These are phyloP conservation scores for Apamea epomidion DNA, from an alignment of 2,888 invertebrate genomes.

Conservation along the genomic window DNA sequence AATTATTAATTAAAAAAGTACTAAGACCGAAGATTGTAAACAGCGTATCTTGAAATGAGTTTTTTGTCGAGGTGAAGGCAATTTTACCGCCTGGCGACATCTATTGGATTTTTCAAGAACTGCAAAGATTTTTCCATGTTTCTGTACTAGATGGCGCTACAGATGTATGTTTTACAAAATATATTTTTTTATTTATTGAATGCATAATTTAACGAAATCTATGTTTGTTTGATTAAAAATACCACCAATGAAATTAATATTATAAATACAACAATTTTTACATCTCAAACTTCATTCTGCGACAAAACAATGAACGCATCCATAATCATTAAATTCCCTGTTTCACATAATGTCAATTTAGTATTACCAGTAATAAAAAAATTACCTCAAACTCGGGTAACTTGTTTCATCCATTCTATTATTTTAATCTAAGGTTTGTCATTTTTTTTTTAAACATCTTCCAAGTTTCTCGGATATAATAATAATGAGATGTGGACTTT, in stretches of 20 bases:
- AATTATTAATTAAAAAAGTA: slow-evolving; percentile 61
- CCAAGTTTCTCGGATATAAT: neutral
- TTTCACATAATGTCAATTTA: slow-evolving; percentile 71
- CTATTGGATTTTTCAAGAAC: slow-evolving; percentile 9
- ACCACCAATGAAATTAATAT: too few species aligned
- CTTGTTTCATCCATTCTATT: neutral
- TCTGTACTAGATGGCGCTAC: slow-evolving; percentile 32
- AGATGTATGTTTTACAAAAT: neutral
- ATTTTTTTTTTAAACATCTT: neutral
- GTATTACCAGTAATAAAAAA: slow-evolving; percentile 50
- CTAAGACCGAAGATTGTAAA: slow-evolving; percentile 32
- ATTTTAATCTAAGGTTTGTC: neutral
- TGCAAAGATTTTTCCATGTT: neutral
- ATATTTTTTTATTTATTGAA: neutral
- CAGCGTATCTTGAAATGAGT: slow-evolving; percentile 27
- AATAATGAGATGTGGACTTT: neutral
- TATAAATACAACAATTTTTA: neutral
- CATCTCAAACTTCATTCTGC: neutral
- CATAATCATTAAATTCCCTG: slow-evolving; percentile 43
- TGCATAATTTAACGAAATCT: neutral
- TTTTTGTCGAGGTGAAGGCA: neutral
- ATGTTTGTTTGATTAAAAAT: neutral
- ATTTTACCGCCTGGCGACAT: slow-evolving; percentile 25
- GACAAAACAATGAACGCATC: slow-evolving; percentile 55
- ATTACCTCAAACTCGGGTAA: slow-evolving; percentile 19